Base-by-base conservation (phyloP, 2,888 invertebrate species). In the Caenorhabditis sp. region DNA sequence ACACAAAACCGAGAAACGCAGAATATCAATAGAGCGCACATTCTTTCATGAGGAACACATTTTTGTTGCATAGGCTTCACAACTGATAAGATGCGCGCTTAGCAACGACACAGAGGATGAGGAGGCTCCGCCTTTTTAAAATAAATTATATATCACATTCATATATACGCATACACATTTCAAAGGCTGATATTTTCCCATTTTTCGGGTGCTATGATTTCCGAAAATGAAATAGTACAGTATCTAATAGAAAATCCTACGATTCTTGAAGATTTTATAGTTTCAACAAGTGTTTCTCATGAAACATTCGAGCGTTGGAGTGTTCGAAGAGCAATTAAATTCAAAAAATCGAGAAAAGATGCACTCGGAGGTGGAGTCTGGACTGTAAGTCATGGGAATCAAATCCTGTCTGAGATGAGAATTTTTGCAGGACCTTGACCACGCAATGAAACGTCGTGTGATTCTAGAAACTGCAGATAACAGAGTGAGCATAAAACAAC, bases 261-360 rank as follows among this genome's bases (percentile, higher is more conserved):
- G 7, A 52, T 84, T 17, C 53, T 84, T 23, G 84, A 84, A 65
- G 66, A 65, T 8, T 79, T 65, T 61, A 77, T 83, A 3, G 79
- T 77, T 3, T 74, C 81, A 10, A 60, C 65, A 10, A 67, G 67
- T 20, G 71, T 85, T 21, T 75, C 76, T 8, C 60, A 66, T 17
- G 85, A 85, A 38, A 76, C 78, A 0, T 85, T 84, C 64, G 83
- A 83, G 59, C 64, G 78, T 73, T 83, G 83, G 83, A 14, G 71
- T 17, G 50, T 56, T 38, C 62, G 72, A 20, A 59, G 73, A 43
- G 52, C 52, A 0, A 62, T 71, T 1, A 67, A 68, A 38, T 26
- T 59, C 49, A 60, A 64, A 23, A 66, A 57, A n/a, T 57, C 36
- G 36, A 63, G 52, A n/a, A 54, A 36, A n/a, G 25, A 17, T 21